Conservation (phyloP, 2,113 vertebrate species). For the Falcunculus frontatus region DNA sequence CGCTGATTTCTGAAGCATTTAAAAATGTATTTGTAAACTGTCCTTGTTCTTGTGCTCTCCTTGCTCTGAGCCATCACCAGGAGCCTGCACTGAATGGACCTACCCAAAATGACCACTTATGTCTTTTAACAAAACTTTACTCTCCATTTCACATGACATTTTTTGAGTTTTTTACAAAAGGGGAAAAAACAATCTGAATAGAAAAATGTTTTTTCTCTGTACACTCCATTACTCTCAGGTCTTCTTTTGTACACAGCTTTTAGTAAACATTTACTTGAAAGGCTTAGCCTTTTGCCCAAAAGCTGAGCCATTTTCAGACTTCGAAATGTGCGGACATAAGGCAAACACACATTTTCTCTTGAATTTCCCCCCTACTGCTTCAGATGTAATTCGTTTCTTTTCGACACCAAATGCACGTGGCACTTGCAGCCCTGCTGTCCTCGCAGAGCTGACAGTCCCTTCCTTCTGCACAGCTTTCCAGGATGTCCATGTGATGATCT, state of each 20-base stretch:
- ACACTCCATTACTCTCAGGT: neutral
- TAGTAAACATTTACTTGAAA: neutral
- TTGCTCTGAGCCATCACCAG: neutral
- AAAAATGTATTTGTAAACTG: neutral
- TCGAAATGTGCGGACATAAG: neutral
- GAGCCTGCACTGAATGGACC: neutral
- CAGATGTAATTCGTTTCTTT: neutral
- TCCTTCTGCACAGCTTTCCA: constrained; percentile 84
- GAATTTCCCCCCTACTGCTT: neutral
- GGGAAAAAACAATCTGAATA: neutral
- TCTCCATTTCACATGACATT: neutral
- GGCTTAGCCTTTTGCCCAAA: neutral
- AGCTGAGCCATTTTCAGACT: neutral
- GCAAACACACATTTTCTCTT: neutral
- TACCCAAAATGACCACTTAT: neutral
- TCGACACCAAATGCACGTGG: neutral
- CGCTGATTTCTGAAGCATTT: neutral
- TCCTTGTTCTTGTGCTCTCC: neutral
- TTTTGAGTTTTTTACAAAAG: neutral
- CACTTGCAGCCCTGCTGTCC: neutral
- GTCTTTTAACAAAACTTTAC: neutral
- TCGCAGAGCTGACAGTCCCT: neutral
- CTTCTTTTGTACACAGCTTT: neutral
- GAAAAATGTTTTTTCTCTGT: neutral
- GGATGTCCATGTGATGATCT: constrained; percentile 97